Percentiles rank a stretch among this genome's conserved stretches.
phyloP scores from a whole-genome alignment of 2,797 vertebrate species.

The Sternotherus odoratus region DNA sequence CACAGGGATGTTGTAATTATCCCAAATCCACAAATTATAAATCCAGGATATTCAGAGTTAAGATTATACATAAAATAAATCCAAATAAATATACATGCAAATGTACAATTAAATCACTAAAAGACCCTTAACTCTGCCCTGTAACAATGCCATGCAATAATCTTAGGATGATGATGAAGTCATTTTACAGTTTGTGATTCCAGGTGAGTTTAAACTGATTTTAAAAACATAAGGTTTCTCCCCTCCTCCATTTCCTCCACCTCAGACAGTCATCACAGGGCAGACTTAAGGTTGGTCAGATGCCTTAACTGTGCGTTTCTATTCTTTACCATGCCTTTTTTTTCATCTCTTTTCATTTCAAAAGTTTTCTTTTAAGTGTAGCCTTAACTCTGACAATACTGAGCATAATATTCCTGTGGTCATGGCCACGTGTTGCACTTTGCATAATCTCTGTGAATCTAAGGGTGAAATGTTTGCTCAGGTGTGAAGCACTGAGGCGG shows the following conservation, averaged over 20 bases:
- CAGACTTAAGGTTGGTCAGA: not conserved
- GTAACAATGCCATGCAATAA: not conserved
- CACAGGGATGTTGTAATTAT: not conserved
- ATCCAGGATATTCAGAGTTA: not conserved
- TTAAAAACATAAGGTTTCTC: not conserved
- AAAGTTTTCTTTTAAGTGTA: not conserved
- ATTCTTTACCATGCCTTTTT: not conserved
- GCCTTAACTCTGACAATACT: not conserved
- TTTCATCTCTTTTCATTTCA: not conserved
- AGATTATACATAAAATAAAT: not conserved
- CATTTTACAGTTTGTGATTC: not conserved
- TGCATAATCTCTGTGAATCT: no score
- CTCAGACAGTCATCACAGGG: not conserved
- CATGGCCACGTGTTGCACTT: no score
- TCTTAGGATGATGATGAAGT: not conserved
- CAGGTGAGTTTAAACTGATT: not conserved
- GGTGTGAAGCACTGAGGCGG: no score
- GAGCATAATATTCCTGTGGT: no score
- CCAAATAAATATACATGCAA: not conserved
- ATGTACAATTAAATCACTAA: not conserved
- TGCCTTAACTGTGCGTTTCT: not conserved
- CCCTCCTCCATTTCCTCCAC: not conserved
- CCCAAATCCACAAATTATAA: not conserved
- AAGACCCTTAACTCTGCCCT: not conserved
- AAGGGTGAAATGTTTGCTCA: no score